A percentile compares a stretch with the other conserved stretches of the same genome.
These are phyloP conservation scores for cat (Felis catus) DNA, from an alignment of 2,113 vertebrate species.

Conservation along the genomic window DNA sequence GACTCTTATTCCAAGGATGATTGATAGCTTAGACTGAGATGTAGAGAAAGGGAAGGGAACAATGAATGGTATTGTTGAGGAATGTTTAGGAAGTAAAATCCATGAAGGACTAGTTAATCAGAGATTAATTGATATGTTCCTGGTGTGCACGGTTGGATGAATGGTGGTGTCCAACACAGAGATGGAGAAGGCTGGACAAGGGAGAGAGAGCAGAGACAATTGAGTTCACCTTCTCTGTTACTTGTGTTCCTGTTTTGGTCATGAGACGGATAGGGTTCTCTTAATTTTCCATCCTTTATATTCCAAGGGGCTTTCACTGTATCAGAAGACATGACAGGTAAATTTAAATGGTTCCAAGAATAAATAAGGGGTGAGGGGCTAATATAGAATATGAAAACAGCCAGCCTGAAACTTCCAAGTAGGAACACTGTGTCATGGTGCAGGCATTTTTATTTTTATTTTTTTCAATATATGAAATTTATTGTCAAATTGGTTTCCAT, in stretches of 20 bases:
- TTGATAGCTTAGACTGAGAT: neutral
- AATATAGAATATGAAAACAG: neutral
- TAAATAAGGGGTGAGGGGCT: neutral
- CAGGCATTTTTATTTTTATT: neutral
- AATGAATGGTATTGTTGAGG: neutral
- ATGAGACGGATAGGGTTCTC: neutral
- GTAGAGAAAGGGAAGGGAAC: neutral
- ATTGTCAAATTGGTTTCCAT: too few species aligned
- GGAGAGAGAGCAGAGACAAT: neutral
- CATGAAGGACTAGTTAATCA: neutral
- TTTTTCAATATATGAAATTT: too few species aligned
- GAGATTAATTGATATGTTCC: neutral
- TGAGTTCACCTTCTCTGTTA: neutral
- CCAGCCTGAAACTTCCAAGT: neutral
- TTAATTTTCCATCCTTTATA: neutral
- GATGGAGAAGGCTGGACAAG: neutral
- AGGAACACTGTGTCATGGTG: neutral
- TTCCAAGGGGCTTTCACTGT: neutral
- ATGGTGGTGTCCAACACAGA: neutral
- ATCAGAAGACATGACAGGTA: neutral
- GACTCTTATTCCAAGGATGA: neutral
- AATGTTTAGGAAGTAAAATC: neutral
- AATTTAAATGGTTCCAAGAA: neutral
- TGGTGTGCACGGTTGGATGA: neutral
- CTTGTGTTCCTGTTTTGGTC: neutral